Base-by-base conservation (phyloP, 2,888 invertebrate species). In the Portevinia maculata region DNA sequence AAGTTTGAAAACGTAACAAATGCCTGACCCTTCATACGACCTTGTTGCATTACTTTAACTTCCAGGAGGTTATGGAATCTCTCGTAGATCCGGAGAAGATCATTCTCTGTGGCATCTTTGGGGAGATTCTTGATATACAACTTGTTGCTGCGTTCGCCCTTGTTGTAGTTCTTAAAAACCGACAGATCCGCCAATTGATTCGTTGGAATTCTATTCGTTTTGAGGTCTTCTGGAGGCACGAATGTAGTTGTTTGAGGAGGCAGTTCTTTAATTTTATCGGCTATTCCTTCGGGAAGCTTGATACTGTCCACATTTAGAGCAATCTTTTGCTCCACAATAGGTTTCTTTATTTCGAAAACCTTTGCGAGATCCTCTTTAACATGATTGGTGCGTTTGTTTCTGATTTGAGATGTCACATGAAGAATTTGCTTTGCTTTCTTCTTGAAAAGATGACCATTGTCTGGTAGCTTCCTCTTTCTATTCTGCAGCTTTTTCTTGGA, bases 11-110 rank as follows among this genome's bases (percentile, higher is more conserved):
- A 90, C 0, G 96, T 96, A 0, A 98, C 93, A 92, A 98, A 98
- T 0, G 97, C 98, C 91, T 98, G 98, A 0, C 98, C 98, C 90
- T 98, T 98, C 98, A 98, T 98, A 87, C 97, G 93, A 0, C 98
- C 98, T 90, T 97, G 96, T 88, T 96, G 96, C 97, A 98, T 97
- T 11, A 98, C 92, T 86, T 96, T 93, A 3, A 98, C 93, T 89
- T 93, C 93, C 90, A 94, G 93, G 5, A 79, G 71, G 2, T 91
- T 88, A 2, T 91, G 88, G 87, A 95, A 97, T 60, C 94, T 92
- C 75, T 93, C 94, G 88, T 94, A 98, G 84, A 98, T 94, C 85
- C 93, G 93, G 86, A 93, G 93, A 3, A 98, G 91, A 91, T 97
- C 96, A 85, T 93, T 92, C 55, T 93, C 93, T n/a, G 93, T 93